Percentiles rank a stretch among this genome's conserved stretches.
phyloP scores from a whole-genome alignment of 2,113 vertebrate species.

The Cryptotis parvus region DNA sequence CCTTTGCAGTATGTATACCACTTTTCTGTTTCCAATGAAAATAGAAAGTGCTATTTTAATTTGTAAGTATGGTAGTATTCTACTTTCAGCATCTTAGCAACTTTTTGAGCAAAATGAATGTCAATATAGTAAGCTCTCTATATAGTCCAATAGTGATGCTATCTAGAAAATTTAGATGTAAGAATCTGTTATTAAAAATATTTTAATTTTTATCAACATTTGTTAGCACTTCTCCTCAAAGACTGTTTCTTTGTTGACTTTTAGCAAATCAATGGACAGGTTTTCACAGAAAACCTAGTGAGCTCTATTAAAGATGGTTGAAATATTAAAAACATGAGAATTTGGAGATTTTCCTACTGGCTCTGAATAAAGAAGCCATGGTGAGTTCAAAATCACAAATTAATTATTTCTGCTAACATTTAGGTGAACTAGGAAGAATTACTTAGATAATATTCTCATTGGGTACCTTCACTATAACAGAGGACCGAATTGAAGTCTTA shows the following conservation, averaged over 20 bases:
- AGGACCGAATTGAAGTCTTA: neutral
- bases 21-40: constrained; percentile 48
- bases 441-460: no score
- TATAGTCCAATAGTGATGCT: neutral
- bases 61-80: neutral
- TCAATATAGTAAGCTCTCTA: neutral
- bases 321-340: neutral
- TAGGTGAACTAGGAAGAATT: neutral
- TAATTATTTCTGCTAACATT: neutral
- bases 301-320: neutral
- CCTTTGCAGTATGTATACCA: neutral
- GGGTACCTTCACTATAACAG: no score
- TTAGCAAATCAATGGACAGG: neutral
- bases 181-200: neutral
- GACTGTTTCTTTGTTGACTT: neutral
- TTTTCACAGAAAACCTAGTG: neutral
- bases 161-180: neutral
- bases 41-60: constrained; percentile 29
- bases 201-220: neutral
- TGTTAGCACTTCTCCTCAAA: neutral
- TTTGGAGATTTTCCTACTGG: neutral
- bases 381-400: neutral
- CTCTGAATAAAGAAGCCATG: neutral
- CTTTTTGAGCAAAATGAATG: neutral
- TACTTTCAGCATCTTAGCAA: neutral